Evolutionary conservation across 2,888 invertebrate species (phyloP).

Genomic region (Zhuqinia jingwanae): DNA sequence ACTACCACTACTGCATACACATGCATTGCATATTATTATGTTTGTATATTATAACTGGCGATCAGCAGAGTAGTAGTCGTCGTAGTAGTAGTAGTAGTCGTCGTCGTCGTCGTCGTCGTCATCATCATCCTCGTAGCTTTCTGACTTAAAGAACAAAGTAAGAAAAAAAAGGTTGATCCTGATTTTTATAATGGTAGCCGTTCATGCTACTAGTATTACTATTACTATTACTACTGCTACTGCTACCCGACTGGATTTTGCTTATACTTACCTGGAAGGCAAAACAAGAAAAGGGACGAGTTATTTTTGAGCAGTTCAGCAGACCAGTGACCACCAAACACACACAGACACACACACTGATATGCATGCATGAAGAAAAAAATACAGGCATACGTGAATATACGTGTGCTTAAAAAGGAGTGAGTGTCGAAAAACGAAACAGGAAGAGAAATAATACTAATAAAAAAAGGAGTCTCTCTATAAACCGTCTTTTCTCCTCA

Average conservation of each 20-base stretch:
- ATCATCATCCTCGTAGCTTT: no score
- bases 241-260: no score
- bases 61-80: neutral
- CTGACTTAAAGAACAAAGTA: neutral
- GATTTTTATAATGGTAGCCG: no score
- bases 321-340: slow-evolving; percentile 32
- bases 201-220: no score
- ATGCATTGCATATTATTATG: neutral
- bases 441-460: slow-evolving; percentile 24
- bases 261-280: neutral
- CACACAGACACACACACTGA: neutral
- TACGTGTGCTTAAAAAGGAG: no score
- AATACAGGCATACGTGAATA: no score
- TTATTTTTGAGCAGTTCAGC: neutral
- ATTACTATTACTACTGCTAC: no score
- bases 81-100: neutral
- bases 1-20: neutral
- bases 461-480: slow-evolving; percentile 23
- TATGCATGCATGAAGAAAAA: no score
- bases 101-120: no score
- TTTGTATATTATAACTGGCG: slow-evolving; percentile 13
- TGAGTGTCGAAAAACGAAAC: no score
- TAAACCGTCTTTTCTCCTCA: no score
- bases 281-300: slow-evolving; percentile 39
- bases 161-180: neutral